Evolutionary conservation across 2,113 vertebrate species (phyloP), one percentile per base, ranked within the genome.

Genomic region (Lontra canadensis): DNA sequence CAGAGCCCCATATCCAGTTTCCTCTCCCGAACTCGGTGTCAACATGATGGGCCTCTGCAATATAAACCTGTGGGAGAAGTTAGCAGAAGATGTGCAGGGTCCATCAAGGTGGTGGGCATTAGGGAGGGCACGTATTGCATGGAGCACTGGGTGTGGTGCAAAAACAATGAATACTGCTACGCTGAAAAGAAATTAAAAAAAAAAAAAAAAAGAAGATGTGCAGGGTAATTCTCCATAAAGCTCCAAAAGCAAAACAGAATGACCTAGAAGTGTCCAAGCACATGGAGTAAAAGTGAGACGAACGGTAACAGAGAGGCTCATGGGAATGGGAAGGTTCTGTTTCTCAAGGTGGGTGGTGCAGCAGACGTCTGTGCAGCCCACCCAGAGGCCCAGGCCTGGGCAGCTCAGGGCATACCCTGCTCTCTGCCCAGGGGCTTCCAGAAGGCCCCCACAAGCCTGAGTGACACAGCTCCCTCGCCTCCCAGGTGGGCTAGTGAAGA

Each of bases 261-360:
- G 39, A 7, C 8, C 11, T 17, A 1, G 0, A 5, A 52, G 49
- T 21, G 1, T 55, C 29, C 57, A 1, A 5, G 15, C 73, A 7
- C 31, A 0, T 2, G 36, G 65, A 17, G 13, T 20, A 1, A 25
- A 47, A 39, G 69, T 17, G 49, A 52, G 49, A 52, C 4, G 14
- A 17, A 5, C 49, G 17, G 49, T 52, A 52, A 52, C 49, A 14
- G 15, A 52, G 49, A 52, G 49, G 49, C 49, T 52, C 49, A 52
- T 17, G 49, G 49, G 49, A 52, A 17, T 52, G 49, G 49, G 49
- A 52, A 52, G 49, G 49, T 52, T 52, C 49, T 52, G 49, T 52
- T 52, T 52, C 49, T 5, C 4, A 52, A 52, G 49, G 49, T 17
- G 15, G 49, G 49, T 52, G 49, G 49, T 5, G 1, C 49, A 17